Evolutionary conservation across 1,140 invertebrate genomes (phyloP), one percentile per base, ranked within the genome.

Genomic region (Drosophila punjabiensis): DNA sequence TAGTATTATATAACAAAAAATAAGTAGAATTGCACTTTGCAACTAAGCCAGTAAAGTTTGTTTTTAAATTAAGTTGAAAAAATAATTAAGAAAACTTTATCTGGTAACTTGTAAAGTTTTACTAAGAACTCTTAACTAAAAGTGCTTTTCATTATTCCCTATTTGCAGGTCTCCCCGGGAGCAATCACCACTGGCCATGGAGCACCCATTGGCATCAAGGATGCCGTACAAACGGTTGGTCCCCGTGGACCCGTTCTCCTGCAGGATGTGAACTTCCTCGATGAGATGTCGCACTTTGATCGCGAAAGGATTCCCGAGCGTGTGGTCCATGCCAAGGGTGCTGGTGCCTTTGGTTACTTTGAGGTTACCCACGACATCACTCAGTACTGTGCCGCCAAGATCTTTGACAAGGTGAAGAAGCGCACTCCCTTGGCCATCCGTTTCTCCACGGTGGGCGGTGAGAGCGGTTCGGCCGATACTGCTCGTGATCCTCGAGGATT

Each of bases 281-380:
- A 99, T 94, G 98, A 99, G 93, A 96, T 99, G 93, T 96, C 98
- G 0, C 97, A 99, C 83, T 99, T 99, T 93, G 96, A 97, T 92
- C 95, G 98, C 41, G 99, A 99, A 93, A 95, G 99, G 62, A 99
- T 99, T 83, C 98, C 99, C 1, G 99, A 99, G 93, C 95, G 99
- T 90, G 98, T 99, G 1, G 99, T 99, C 0, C 98, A 99, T 94
- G 99, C 98, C 1, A 99, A 99, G 94, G 99, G 98, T 84, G 98
- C 97, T 62, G 98, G 98, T 82, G 99, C 98, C 16, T 99, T 99
- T 94, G 99, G 99, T 4, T 98, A 98, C 91, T 99, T 99, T 93
- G 98, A 99, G 94, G 96, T 98, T 3, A 99, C 98, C 5, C 96
- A 99, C 93, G 98, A 99, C 84, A 98, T 99, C 50, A 95, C 95